phyloP scores from a whole-genome alignment of 1,140 invertebrate species.

The Panulirus ornatus region DNA sequence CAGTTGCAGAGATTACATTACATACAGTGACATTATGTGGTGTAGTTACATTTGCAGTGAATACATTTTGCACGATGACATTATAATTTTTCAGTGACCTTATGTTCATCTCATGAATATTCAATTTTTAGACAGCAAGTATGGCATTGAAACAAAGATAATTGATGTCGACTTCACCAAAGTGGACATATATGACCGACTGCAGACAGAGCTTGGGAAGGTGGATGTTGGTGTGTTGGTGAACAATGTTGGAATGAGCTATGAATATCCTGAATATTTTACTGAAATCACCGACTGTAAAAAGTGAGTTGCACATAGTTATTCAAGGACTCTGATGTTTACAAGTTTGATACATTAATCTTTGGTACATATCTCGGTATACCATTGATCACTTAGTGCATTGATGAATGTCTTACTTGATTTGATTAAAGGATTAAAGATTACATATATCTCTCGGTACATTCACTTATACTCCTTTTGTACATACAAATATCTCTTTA shows the following conservation, averaged over 20 bases:
- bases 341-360: not conserved
- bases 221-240: slow-evolving; percentile 94
- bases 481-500: not conserved
- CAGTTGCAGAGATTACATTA: too few species aligned
- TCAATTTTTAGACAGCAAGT: slow-evolving; percentile 82
- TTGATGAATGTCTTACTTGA: too few species aligned
- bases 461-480: too few species aligned
- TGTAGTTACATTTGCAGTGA: too few species aligned
- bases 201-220: slow-evolving; percentile 85
- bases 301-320: not conserved
- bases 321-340: not conserved
- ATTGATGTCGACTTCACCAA: slow-evolving; percentile 92
- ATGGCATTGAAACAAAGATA: slow-evolving; percentile 88
- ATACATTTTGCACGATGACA: too few species aligned
- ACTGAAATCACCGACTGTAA: slow-evolving; percentile 82
- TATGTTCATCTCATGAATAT: not conserved
- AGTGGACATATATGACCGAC: slow-evolving; percentile 85
- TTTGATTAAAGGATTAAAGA: too few species aligned
- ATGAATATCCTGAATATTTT: slow-evolving; percentile 93
- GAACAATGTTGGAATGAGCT: slow-evolving; percentile 97
- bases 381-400: too few species aligned
- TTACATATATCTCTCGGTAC: too few species aligned
- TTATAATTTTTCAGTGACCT: too few species aligned
- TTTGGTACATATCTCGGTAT: not conserved
- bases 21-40: too few species aligned